Evolutionary conservation across 2,888 invertebrate genomes (phyloP), one percentile per base, ranked within the genome.

Genomic region (Drosophila quinaria): DNA sequence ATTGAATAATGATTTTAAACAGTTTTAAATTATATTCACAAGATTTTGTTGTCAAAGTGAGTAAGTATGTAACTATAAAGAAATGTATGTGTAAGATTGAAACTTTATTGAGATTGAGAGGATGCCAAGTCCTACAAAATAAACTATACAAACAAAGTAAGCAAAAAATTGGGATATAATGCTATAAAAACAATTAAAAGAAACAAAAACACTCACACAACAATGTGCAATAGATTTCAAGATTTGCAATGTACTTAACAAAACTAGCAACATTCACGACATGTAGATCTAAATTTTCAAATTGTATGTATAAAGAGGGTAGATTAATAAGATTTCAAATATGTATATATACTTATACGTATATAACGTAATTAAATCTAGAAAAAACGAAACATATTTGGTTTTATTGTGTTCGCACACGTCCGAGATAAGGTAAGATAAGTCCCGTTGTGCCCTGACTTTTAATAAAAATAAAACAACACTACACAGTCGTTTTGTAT

Each of bases 321-420:
- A 74, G 61, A 59, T 49, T 42, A 64, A 70, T 81, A 79, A 74
- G 70, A 74, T 37, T 59, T 49, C 59, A 60, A 68, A 54, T 61
- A 63, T 78, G 59, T 80, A 68, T 77, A 77, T 73, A 80, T 49
- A 63, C 75, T 46, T 60, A 61, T 69, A 79, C 58, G 58, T 76
- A 71, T 64, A 60, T 39, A 59, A 56, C 41, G 68, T 68, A 75
- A 77, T 75, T 63, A 71, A 76, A 78, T 41, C 51, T 47, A 19
- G 35, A 74, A 72, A 73, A 22, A 39, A 42, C 13, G 25, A 11
- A 29, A 39, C 25, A n/a, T 4, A n/a, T 31, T 10, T 62, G 9
- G 35, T 29, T 52, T 60, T 41, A 46, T 46, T 59, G 11, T 13
- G 9, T 31, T 37, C 41, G 63, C 4, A 22, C 31, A 33, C 35